These are phyloP conservation scores for Drosophila melanogaster DNA, from an alignment of 1,140 invertebrate genomes.

Conservation along the genomic window Release_6_plus_ISO1_MT NT_033779.5:15991501-15992000, in stretches of 20 bases:
- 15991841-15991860: constrained; percentile 7
- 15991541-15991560: constrained; percentile 77
- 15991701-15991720: constrained; percentile 39
- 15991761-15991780: constrained; percentile 84
- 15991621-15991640: neutral
- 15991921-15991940: constrained; percentile 38
- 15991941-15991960: constrained; percentile 62
- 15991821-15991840: neutral
- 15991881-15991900: constrained; percentile 61
- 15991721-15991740: constrained; percentile 42
- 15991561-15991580: constrained; percentile 79
- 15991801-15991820: neutral
- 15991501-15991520: constrained; percentile 34
- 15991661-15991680: constrained; percentile 69
- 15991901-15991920: constrained; percentile 17
- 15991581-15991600: constrained; percentile 83
- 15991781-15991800: constrained; percentile 64
- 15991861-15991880: constrained; percentile 51
- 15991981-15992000: constrained; percentile 11
- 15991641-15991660: neutral
- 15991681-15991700: constrained; percentile 80
- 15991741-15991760: constrained; percentile 75
- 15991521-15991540: constrained; percentile 63
- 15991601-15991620: constrained; percentile 54
- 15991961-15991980: constrained; percentile 64